Conservation (phyloP, 1,140 invertebrate species). For the Drosophila pseudoananassae region DNA sequence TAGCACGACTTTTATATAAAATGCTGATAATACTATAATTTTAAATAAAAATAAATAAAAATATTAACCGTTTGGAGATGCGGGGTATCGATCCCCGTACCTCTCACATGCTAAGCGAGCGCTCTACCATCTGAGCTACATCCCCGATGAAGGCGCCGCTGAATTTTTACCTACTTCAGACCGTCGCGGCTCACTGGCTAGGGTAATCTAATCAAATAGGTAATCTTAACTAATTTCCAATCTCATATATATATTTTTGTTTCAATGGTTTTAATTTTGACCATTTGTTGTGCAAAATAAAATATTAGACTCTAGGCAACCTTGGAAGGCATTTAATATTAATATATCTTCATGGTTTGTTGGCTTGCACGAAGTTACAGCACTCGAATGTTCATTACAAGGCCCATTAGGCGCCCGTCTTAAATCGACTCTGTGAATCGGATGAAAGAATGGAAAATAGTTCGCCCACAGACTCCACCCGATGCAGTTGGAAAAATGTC, state of each 20-base stretch:
- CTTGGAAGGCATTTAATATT: conserved; percentile 15
- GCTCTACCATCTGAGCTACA: conserved; percentile 93
- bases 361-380: conserved; percentile 23
- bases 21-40: neutral
- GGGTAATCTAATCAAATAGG: neutral
- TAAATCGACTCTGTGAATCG: neutral
- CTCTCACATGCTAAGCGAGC: conserved; percentile 93
- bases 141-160: conserved; percentile 46
- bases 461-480: conserved; percentile 23
- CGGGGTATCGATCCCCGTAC: conserved; percentile 92
- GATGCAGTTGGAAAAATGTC: conserved; percentile 38
- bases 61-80: conserved; percentile 84
- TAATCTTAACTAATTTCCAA: too few species aligned
- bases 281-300: neutral
- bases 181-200: too few species aligned
- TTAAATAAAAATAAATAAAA: neutral
- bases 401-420: conserved; percentile 41
- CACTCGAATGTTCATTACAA: conserved; percentile 31
- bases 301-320: neutral
- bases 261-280: neutral
- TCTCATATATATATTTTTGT: too few species aligned
- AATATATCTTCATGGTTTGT: conserved; percentile 31
- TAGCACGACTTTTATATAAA: neutral
- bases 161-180: neutral
- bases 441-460: conserved; percentile 8